These are phyloP conservation scores for Hydrochoerus hydrochaeris DNA, from an alignment of 2,113 vertebrate genomes.

Conservation along the genomic window DNA sequence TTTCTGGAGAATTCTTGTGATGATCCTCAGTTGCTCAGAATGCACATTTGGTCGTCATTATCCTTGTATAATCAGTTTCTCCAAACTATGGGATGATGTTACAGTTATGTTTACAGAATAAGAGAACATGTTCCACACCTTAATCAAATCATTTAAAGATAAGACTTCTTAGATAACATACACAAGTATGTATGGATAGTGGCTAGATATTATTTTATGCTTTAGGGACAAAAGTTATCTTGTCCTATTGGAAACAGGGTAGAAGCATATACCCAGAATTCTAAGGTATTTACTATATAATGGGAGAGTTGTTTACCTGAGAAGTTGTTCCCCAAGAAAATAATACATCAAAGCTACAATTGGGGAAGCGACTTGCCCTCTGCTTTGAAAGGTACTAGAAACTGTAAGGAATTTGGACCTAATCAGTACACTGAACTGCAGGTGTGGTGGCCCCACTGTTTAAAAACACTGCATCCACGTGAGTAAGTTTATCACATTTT, in stretches of 20 bases:
- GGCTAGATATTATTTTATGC: constrained; percentile 50
- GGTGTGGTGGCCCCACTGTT: constrained; percentile 44
- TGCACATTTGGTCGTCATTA: constrained; percentile 79
- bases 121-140: constrained; percentile 66
- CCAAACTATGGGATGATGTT: constrained; percentile 73
- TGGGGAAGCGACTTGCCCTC: background rate
- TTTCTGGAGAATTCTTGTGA: constrained; percentile 85
- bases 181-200: background rate
- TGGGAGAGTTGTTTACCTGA: background rate
- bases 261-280: background rate
- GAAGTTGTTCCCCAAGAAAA: constrained; percentile 23
- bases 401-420: constrained; percentile 2
- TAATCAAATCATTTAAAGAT: constrained; percentile 74
- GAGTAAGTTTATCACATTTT: constrained; percentile 69
- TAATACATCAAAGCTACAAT: background rate
- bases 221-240: constrained; percentile 10
- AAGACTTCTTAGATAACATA: constrained; percentile 60
- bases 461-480: constrained; percentile 40
- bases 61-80: constrained; percentile 78
- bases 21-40: constrained; percentile 83
- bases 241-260: constrained; percentile 39
- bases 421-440: constrained; percentile 51
- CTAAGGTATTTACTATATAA: constrained; percentile 42
- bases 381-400: constrained; percentile 33
- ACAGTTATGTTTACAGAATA: constrained; percentile 73